Conservation (phyloP, 2,797 vertebrate species). For the Octomys mimax region DNA sequence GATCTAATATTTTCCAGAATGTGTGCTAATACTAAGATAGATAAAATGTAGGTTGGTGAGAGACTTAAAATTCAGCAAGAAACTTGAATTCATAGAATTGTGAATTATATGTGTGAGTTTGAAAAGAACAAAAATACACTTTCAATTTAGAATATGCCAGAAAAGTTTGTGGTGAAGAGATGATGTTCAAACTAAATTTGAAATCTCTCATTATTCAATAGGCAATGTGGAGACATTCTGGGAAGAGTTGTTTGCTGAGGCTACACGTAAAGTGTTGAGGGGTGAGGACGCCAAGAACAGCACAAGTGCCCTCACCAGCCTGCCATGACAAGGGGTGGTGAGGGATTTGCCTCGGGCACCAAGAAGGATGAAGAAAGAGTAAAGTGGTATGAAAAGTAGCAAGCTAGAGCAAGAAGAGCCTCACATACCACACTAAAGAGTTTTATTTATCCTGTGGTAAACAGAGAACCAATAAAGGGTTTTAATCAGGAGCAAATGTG, state of each 20-base stretch:
- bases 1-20: neutral
- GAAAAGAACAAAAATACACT: neutral
- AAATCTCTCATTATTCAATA: neutral
- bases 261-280: neutral
- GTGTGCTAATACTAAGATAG: neutral
- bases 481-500: constrained; percentile 77
- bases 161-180: neutral
- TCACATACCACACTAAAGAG: constrained; percentile 1
- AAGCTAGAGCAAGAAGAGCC: neutral
- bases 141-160: neutral
- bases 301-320: neutral
- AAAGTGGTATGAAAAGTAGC: neutral
- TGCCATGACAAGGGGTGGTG: neutral
- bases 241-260: neutral
- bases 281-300: neutral
- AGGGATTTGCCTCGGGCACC: neutral
- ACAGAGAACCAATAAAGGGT: constrained; percentile 67
- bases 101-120: neutral
- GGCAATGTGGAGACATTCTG: neutral
- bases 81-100: neutral
- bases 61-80: neutral
- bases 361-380: neutral
- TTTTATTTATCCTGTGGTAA: constrained; percentile 71
- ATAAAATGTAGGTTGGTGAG: neutral
- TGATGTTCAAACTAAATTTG: neutral